Percentiles rank a stretch among this genome's conserved stretches.
phyloP scores from a whole-genome alignment of 2,113 vertebrate species.

The Cyanistes caeruleus region DNA sequence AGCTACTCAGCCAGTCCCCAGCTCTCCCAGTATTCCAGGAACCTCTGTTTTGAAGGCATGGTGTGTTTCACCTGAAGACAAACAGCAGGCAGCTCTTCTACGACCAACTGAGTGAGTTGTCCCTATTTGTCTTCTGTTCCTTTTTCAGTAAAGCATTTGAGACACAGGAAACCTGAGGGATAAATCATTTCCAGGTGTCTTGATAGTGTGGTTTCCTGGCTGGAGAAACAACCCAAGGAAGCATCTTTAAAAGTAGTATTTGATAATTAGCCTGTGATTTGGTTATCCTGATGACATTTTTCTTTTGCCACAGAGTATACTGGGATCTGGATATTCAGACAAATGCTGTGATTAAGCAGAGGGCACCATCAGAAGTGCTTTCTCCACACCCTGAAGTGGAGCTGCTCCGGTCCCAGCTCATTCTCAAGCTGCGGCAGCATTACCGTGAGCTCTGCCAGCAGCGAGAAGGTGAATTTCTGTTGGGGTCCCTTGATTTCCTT shows the following conservation, averaged over 20 bases:
- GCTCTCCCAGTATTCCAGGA: conserved; percentile 87
- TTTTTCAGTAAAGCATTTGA: neutral
- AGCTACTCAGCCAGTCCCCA: conserved; percentile 84
- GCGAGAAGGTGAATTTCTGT: conserved; percentile 78
- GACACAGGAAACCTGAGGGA: neutral
- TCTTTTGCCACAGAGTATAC: conserved; percentile 80
- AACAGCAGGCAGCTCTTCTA: conserved; percentile 82
- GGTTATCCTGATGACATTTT: neutral
- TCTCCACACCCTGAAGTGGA: conserved; percentile 93
- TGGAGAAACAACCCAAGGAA: neutral
- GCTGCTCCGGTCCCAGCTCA: conserved; percentile 91
- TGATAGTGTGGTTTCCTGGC: neutral
- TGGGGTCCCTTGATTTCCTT: neutral
- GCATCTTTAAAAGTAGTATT: neutral
- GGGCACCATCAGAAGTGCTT: conserved; percentile 80
- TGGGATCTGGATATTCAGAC: conserved; percentile 98
- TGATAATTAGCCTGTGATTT: neutral
- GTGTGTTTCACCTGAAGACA: conserved; percentile 85
- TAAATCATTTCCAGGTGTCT: neutral
- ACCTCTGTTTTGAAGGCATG: conserved; percentile 83
- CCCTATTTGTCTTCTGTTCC: neutral
- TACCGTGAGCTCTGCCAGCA: conserved; percentile 96
- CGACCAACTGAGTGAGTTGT: conserved; percentile 89
- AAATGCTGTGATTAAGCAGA: conserved; percentile 91
- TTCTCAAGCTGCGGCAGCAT: conserved; percentile 92